Conservation (phyloP, 2,113 vertebrate genomes). For the Hippocampus guttulatus region DNA sequence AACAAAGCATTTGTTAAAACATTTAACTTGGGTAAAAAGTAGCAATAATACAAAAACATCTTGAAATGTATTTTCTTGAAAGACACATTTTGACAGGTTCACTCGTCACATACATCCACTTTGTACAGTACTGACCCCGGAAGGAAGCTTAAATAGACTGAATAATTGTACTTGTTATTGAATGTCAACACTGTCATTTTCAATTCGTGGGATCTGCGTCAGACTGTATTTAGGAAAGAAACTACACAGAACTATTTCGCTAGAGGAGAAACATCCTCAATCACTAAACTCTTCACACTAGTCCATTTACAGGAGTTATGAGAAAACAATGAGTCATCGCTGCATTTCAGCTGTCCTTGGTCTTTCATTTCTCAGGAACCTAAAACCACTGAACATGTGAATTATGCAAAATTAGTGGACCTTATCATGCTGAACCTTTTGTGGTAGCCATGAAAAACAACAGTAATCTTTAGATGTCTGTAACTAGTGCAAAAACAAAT, state of each 20-base stretch:
- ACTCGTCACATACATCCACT: constrained; percentile 55
- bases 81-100: constrained; percentile 54
- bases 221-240: background rate
- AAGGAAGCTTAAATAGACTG: constrained; percentile 12
- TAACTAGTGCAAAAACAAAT: constrained; percentile 1
- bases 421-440: background rate
- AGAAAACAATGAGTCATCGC: background rate
- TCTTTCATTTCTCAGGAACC: constrained; percentile 9
- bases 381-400: constrained; percentile 1
- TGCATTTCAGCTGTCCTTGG: background rate
- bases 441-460: constrained; percentile 2
- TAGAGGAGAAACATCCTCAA: constrained; percentile 7
- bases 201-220: background rate
- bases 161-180: background rate
- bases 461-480: background rate
- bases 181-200: background rate
- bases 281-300: background rate
- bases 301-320: constrained; percentile 19
- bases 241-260: constrained; percentile 24
- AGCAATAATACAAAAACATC: constrained; percentile 62
- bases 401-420: background rate
- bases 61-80: constrained; percentile 45
- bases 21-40: constrained; percentile 58
- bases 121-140: constrained; percentile 62
- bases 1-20: constrained; percentile 42